Base-by-base conservation (phyloP, 2,797 vertebrate species). In the Mormyrops attenuatus region DNA sequence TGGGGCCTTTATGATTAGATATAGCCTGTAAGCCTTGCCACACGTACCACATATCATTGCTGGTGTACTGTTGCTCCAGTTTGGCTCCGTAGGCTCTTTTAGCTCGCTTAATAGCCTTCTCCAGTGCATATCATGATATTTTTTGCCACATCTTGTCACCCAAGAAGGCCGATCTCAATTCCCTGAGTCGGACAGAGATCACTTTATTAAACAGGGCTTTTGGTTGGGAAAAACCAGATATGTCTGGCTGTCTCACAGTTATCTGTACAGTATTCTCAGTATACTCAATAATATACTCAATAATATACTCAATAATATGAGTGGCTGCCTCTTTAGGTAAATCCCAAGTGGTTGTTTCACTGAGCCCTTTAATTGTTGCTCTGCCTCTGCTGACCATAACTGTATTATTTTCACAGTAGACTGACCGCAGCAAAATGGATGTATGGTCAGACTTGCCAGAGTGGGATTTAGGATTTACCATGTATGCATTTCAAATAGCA, bases 31-130 rank as follows among this genome's bases (percentile, higher is more conserved):
- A 73, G 30, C 66, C 66, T 73, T 17, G 30, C 30, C 30, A 73
- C 66, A 73, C 66, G 66, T 73, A 17, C 66, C 66, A 38, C 66
- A 3, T 73, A 73, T 34, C 30, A 34, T 34, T 73, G 13, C 66
- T 73, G 66, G 66, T 73, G 30, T 73, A 73, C 66, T 73, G 66
- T 73, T 73, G 66, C 66, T 73, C 66, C 66, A 73, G 26, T 69
- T 34, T 5, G 63, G 26, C 26, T 34, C 26, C 3, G 5, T 6
- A 1, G 13, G 66, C 13, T 38, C 15, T 73, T 73, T 73, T 38
- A 73, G 66, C 66, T 73, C 15, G 66, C 66, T 73, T 73, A 30
- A 73, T 73, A 34, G 30, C 66, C 63, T 73, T 17, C 66, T 73
- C 66, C 66, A 73, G 30, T 34, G 66, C 13, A 1, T 2, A 73